Percentiles rank a stretch among this genome's conserved stretches.
These are phyloP conservation scores for Hippocampus comes DNA, from an alignment of 2,113 vertebrate species.

Conservation along the genomic window DNA sequence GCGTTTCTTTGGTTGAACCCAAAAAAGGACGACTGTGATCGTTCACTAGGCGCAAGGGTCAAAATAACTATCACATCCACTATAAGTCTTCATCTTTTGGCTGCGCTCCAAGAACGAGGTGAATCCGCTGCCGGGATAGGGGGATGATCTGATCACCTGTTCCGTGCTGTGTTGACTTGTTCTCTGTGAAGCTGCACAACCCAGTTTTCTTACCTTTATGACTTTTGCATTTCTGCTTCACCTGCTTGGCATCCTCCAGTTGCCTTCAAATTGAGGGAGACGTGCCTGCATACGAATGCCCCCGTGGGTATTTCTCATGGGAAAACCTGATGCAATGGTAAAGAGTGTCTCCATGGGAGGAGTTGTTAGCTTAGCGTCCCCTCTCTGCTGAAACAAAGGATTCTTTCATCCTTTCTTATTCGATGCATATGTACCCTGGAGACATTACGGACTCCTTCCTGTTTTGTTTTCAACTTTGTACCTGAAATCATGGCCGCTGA, in stretches of 20 bases:
- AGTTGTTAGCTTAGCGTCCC: slow-evolving; percentile 31
- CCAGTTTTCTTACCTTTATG: slow-evolving; percentile 9
- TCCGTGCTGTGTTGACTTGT: slow-evolving; percentile 31
- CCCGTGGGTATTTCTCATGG: slow-evolving; percentile 52
- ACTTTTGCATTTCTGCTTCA: slow-evolving; percentile 22
- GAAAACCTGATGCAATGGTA: slow-evolving; percentile 24
- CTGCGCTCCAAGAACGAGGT: slow-evolving; percentile 32
- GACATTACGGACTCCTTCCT: slow-evolving; percentile 33
- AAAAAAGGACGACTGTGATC: slow-evolving; percentile 2
- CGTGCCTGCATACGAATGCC: slow-evolving; percentile 23
- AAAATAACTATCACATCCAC: neutral
- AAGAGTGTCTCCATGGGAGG: slow-evolving; percentile 13
- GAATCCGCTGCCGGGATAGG: slow-evolving; percentile 38
- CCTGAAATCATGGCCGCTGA: slow-evolving; percentile 33
- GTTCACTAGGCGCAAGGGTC: neutral
- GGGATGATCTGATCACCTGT: slow-evolving; percentile 66
- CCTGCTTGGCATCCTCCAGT: slow-evolving; percentile 20
- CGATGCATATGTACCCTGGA: slow-evolving; percentile 27
- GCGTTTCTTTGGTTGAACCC: slow-evolving; percentile 19
- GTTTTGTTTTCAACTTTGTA: slow-evolving; percentile 22
- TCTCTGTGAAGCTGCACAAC: slow-evolving; percentile 18
- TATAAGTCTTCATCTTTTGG: slow-evolving; percentile 33
- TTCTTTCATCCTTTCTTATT: slow-evolving; percentile 66
- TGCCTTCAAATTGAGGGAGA: slow-evolving; percentile 4
- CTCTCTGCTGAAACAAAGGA: slow-evolving; percentile 45